Conservation (phyloP, 2,113 vertebrate genomes). For the Tragelaphus imberbis region DNA sequence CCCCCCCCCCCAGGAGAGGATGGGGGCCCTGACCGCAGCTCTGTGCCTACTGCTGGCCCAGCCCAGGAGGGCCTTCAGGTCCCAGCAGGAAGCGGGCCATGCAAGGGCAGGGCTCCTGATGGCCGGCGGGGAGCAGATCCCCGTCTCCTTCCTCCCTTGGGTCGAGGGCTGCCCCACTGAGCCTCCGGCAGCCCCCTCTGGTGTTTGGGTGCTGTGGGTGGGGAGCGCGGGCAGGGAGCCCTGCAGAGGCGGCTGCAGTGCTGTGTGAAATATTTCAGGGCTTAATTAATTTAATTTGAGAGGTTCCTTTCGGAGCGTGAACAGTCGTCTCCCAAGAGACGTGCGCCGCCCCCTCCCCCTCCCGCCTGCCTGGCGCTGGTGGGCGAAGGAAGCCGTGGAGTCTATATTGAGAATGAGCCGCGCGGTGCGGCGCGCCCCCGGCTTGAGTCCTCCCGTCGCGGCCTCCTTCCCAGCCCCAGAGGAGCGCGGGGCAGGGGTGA, state of each 20-base stretch:
- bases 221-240: neutral
- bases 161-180: neutral
- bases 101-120: neutral
- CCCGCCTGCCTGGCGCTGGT: neutral
- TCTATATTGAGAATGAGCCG: accelerated
- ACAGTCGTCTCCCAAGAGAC: conserved; percentile 46
- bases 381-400: neutral
- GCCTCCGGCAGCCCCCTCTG: accelerated
- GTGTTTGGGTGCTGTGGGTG: neutral
- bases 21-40: accelerated
- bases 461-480: neutral
- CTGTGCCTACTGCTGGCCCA: accelerated
- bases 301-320: conserved; percentile 45
- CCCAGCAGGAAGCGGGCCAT: accelerated
- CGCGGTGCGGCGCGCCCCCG: neutral
- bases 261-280: conserved; percentile 16
- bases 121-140: no score
- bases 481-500: no score
- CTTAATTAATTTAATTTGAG: conserved; percentile 60
- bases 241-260: neutral
- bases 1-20: neutral
- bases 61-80: neutral
- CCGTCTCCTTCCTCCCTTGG: neutral
- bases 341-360: neutral
- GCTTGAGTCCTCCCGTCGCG: accelerated